Evolutionary conservation across 2,888 invertebrate genomes (phyloP).

Genomic region (Cantharis nigra): DNA sequence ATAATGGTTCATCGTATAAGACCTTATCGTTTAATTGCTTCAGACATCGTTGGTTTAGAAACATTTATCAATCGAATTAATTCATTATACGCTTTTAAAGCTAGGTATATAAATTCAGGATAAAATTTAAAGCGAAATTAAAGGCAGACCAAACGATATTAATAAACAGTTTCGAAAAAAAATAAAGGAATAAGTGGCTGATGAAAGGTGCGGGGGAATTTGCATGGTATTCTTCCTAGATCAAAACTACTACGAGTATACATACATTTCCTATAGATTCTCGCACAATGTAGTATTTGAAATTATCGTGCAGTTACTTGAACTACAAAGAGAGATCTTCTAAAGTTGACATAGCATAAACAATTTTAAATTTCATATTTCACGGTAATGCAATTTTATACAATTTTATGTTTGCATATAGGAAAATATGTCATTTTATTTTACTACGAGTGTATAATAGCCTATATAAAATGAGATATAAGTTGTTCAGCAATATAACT

Average conservation of each 20-base stretch:
- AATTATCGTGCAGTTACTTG: background rate
- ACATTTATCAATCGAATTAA: background rate
- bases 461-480: background rate
- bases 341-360: background rate
- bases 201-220: background rate
- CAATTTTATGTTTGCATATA: background rate
- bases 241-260: background rate
- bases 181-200: background rate
- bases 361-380: background rate
- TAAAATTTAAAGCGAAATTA: background rate
- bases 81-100: background rate
- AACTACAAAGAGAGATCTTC: background rate
- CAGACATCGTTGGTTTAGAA: background rate
- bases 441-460: background rate
- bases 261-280: background rate
- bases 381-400: background rate
- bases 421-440: background rate
- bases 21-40: background rate
- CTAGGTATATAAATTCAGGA: background rate
- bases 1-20: background rate
- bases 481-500: background rate
- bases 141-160: background rate
- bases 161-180: background rate
- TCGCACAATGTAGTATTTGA: background rate
- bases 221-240: background rate